Evolutionary conservation across 2,113 vertebrate species (phyloP).

Genomic region (Lutjanus erythropterus): DNA sequence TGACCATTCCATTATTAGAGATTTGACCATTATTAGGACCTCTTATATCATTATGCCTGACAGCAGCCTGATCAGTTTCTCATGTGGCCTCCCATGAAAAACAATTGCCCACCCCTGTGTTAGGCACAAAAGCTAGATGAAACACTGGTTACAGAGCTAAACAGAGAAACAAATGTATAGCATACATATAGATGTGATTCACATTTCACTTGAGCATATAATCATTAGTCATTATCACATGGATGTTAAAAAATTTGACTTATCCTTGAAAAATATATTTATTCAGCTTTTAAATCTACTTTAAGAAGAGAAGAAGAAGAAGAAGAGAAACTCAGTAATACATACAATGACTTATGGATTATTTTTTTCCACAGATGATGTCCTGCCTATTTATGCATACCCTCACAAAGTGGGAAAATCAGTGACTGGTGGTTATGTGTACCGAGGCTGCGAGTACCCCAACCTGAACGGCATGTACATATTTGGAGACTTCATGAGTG

Average conservation of each 20-base stretch:
- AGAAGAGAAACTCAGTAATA: background rate
- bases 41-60: no score
- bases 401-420: constrained; percentile 96
- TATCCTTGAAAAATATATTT: background rate
- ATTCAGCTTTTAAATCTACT: background rate
- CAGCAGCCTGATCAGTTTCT: no score
- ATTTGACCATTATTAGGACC: no score
- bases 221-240: background rate
- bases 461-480: constrained; percentile 97
- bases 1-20: no score
- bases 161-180: background rate
- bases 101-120: no score
- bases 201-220: background rate
- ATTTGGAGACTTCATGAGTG: constrained; percentile 99
- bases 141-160: background rate
- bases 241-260: background rate
- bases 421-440: constrained; percentile 94
- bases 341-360: background rate
- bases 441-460: constrained; percentile 94
- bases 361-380: constrained; percentile 87
- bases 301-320: no score
- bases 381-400: constrained; percentile 95
- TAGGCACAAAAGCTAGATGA: background rate
- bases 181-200: background rate
- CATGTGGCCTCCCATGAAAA: no score